phyloP scores from a whole-genome alignment of 2,888 invertebrate genomes.

The Congeria kusceri region DNA sequence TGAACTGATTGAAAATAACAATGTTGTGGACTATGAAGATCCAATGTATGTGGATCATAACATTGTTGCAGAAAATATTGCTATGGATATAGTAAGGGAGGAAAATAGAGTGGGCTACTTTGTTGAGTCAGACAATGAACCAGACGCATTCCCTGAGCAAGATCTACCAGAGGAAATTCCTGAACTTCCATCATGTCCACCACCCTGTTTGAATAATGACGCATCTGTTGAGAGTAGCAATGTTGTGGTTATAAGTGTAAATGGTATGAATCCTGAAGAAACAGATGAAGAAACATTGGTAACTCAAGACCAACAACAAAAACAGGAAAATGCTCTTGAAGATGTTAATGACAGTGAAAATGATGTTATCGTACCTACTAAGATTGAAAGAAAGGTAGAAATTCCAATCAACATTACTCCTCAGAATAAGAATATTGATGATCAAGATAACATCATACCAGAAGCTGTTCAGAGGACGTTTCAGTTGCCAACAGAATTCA shows the following conservation, averaged over 20 bases:
- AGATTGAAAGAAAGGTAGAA: conserved; percentile 43
- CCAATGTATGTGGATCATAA: conserved; percentile 30
- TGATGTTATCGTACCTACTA: conserved; percentile 44
- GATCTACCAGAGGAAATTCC: conserved; percentile 52
- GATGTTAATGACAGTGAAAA: conserved; percentile 3
- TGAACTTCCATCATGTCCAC: conserved; percentile 52
- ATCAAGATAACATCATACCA: conserved; percentile 58
- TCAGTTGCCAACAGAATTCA: conserved; percentile 32
- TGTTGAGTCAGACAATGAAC: conserved; percentile 63
- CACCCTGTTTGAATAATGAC: conserved; percentile 35
- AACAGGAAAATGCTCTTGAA: background rate
- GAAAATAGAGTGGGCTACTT: conserved; percentile 45
- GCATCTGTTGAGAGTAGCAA: conserved; percentile 5
- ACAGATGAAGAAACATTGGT: background rate
- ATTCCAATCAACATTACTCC: conserved; percentile 27
- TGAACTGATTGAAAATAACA: conserved; percentile 30
- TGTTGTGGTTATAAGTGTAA: conserved; percentile 6
- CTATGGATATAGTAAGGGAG: conserved; percentile 56
- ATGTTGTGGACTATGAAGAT: conserved; percentile 43
- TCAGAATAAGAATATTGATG: conserved; percentile 2
- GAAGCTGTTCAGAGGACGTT: conserved; percentile 54
- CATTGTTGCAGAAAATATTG: conserved; percentile 53
- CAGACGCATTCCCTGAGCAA: conserved; percentile 50
- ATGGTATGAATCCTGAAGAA: background rate
- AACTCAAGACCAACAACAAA: background rate